Evolutionary conservation across 1,140 invertebrate genomes (phyloP).

Genomic region (Cherax quadricarinatus): DNA sequence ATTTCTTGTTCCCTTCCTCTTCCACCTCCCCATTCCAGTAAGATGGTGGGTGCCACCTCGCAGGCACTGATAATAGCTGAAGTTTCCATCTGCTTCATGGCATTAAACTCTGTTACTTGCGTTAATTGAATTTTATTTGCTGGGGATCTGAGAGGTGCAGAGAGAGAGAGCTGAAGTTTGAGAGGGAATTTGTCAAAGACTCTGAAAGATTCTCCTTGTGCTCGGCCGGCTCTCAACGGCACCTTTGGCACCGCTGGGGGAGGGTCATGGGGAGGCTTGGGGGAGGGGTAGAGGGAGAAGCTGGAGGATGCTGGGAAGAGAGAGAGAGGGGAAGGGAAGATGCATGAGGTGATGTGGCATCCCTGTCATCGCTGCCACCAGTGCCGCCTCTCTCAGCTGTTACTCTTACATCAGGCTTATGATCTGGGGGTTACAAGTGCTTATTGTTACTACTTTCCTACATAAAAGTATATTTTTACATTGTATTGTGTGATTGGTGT

Average conservation of each 20-base stretch:
- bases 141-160: background rate
- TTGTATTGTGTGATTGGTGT: too few species aligned
- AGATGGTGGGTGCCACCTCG: background rate
- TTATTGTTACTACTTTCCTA: too few species aligned
- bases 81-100: background rate
- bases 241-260: background rate
- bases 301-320: too few species aligned
- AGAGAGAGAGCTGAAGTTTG: background rate
- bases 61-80: background rate
- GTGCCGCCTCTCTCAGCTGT: too few species aligned
- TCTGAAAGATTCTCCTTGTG: background rate
- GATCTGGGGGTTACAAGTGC: too few species aligned
- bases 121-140: conserved; percentile 1
- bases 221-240: too few species aligned
- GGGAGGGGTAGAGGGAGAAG: too few species aligned
- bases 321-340: too few species aligned
- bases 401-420: too few species aligned
- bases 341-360: too few species aligned
- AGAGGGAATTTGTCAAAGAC: background rate
- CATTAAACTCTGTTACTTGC: background rate
- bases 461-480: too few species aligned
- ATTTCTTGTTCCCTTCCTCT: background rate
- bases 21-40: background rate
- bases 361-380: too few species aligned
- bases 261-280: background rate